Base-by-base conservation (phyloP, 2,888 invertebrate species). In the Psylliodes chrysocephalus region DNA sequence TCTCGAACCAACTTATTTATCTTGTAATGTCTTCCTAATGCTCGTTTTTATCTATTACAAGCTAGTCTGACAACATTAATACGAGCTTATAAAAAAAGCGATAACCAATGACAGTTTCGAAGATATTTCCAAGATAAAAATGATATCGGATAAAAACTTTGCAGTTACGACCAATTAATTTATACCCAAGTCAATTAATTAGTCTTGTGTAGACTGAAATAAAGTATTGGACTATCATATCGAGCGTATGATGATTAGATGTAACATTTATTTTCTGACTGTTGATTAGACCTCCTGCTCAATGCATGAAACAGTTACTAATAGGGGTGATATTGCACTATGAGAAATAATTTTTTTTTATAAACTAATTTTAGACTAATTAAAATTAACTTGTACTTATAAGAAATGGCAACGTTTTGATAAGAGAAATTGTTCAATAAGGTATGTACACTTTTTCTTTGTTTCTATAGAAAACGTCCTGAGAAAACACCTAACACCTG, bases 91-190 rank as follows among this genome's bases (percentile, higher is more conserved):
- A 38, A 47, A 57, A 57, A 57, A 28, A 33, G 18, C 14, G 68
- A 68, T 66, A 68, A 63, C 51, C 56, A 51, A 19, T 59, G 68
- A 68, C 68, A 68, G 63, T 65, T 57, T 49, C 35, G 14, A 49
- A 59, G 69, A 69, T 69, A 64, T 55, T 62, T 64, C 53, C 33
- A 18, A 52, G 63, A 70, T 66, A 64, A 66, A 55, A 66, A 62
- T 66, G 60, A 62, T 66, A 47, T 53, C 57, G 42, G 51, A 64
- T 62, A 64, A 66, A 67, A 66, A 66, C 66, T 66, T 66, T 62
- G 66, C 70, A 64, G 67, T 60, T 69, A 63, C 56, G 66, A 65
- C 33, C 46, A 44, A 55, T 55, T 56, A 56, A 56, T 56, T 46
- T 46, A 33, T 46, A 56, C 44, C 7, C 30, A 30, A 56, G 30